Evolutionary conservation across 2,797 vertebrate species (phyloP).

Genomic region (Nannoperca australis): DNA sequence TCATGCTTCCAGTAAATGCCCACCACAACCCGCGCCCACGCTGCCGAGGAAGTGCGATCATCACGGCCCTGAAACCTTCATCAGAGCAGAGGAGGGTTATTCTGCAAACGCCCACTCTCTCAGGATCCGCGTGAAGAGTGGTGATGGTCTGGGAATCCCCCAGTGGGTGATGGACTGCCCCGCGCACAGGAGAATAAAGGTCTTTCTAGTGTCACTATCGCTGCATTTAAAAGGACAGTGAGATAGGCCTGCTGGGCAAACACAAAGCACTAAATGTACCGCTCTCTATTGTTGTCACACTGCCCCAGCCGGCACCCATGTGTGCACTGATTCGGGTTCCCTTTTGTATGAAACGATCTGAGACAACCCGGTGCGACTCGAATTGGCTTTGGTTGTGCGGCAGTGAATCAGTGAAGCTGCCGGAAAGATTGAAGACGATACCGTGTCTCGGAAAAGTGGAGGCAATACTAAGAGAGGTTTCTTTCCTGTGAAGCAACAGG

Average conservation of each 20-base stretch:
- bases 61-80: constrained; percentile 34
- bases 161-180: not conserved
- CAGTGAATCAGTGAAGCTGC: not conserved
- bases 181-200: not conserved
- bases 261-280: constrained; percentile 17
- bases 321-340: not conserved
- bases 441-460: not conserved
- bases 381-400: not conserved
- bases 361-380: not conserved
- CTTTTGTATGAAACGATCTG: not conserved
- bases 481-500: not conserved
- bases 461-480: not conserved
- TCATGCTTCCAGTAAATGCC: constrained; percentile 24
- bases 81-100: constrained; percentile 9
- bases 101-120: constrained; percentile 45
- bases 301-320: constrained; percentile 3
- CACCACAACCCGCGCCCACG: constrained; percentile 24
- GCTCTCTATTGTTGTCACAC: not conserved
- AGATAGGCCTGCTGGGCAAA: constrained; percentile 39
- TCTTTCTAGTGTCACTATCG: not conserved
- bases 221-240: not conserved
- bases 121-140: not conserved
- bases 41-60: constrained; percentile 40
- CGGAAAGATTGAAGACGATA: not conserved
- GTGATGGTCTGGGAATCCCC: constrained; percentile 36